Evolutionary conservation across 2,113 vertebrate genomes (phyloP), one percentile per base, ranked within the genome.

Genomic region (Tamias sibiricus): DNA sequence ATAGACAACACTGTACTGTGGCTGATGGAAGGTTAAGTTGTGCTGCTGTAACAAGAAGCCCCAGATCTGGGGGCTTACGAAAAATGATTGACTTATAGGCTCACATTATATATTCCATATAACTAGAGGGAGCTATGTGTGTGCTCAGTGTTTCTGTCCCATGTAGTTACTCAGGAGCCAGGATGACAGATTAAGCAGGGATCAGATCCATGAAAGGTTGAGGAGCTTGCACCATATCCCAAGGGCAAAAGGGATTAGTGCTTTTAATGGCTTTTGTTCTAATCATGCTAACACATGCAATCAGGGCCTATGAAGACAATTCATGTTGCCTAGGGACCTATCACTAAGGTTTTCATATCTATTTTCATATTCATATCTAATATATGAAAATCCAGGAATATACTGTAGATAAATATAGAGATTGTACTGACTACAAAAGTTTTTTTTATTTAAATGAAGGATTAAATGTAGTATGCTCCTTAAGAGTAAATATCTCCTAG

Each of bases 371-470:
- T 86, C 52, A 96, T 72, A 83, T n/a, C 49, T 94, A 89, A 71
- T 77, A 90, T 87, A 87, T 90, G 95, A 95, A 97, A 97, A 94
- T 90, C 79, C 80, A 92, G 84, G 81, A 42, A 69, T 92, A 64
- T 40, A 85, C 19, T 66, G 52, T 72, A 95, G 83, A 92, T 95
- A 95, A 74, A 87, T 68, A 80, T 54, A 47, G 30, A 54, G 69
- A 88, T 68, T 80, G 71, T 91, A 84, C 20, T 14, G 42, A 37
- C 69, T 68, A 13, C 80, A 92, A 90, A 87, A 85, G 37, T 10
- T 0, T 62, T 96, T 26, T 92, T 90, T 88, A 72, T 47, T 87
- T 97, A 90, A 90, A 81, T 84, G 80, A 95, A 95, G 52, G 44
- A 49, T 88, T 87, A 79, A 75, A 95, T 96, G 8, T 52, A 76